Percentiles rank a stretch among this genome's conserved stretches.
These are phyloP conservation scores for Troides aeacus DNA, from an alignment of 2,888 invertebrate genomes.

Conservation along the genomic window DNA sequence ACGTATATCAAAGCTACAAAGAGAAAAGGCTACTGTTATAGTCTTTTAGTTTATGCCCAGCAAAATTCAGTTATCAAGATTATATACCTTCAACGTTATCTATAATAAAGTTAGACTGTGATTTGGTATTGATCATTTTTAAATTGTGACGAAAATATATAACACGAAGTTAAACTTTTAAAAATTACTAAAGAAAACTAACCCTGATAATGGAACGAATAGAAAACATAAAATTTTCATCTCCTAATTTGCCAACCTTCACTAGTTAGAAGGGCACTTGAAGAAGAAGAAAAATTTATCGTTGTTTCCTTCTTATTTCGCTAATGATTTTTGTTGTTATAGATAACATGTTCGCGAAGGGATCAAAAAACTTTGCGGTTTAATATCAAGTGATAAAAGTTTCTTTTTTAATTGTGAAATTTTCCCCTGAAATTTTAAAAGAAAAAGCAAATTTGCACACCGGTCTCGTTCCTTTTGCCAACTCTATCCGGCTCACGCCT, in stretches of 20 bases:
- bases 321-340: neutral
- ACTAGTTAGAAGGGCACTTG: no score
- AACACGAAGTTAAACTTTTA: no score
- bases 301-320: no score
- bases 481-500: conserved; percentile 9
- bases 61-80: neutral
- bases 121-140: no score
- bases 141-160: no score
- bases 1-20: conserved; percentile 3
- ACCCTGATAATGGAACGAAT: no score
- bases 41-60: neutral
- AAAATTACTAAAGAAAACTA: no score
- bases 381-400: neutral
- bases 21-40: conserved; percentile 11
- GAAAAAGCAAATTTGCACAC: conserved; percentile 6
- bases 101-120: no score
- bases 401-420: neutral
- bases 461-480: conserved; percentile 3
- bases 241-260: no score
- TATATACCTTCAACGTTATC: no score
- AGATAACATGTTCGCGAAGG: neutral
- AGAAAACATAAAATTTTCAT: no score
- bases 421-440: neutral
- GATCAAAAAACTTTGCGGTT: neutral
- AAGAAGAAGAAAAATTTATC: no score